Evolutionary conservation across 1,140 invertebrate genomes (phyloP).

Genomic region (Rhynchophorus ferrugineus): DNA sequence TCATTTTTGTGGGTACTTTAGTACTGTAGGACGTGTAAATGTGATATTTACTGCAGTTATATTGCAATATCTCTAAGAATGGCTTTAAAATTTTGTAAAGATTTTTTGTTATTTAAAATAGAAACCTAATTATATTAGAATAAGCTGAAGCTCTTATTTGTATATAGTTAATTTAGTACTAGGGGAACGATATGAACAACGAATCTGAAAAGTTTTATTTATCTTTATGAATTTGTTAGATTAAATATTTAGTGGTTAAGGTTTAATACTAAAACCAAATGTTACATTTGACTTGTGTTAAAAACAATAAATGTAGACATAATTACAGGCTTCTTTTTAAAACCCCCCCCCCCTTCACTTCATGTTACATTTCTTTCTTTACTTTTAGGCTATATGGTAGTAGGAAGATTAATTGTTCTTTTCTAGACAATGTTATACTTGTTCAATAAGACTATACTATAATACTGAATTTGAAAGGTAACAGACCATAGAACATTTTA

Average conservation of each 20-base stretch:
- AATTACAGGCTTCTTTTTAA: too few relatives aligned
- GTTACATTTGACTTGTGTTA: neutral
- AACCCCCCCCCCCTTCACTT: too few relatives aligned
- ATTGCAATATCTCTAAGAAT: neutral
- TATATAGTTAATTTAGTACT: too few relatives aligned
- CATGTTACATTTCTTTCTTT: too few relatives aligned
- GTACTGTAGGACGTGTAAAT: neutral
- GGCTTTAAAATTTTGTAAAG: neutral
- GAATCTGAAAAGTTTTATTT: neutral
- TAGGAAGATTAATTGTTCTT: too few relatives aligned
- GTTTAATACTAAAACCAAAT: neutral
- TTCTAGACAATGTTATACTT: too few relatives aligned
- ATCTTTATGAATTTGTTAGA: neutral
- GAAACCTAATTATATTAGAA: neutral
- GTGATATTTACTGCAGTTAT: neutral
- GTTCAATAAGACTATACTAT: too few relatives aligned
- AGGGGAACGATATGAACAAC: neutral
- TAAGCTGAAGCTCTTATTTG: neutral
- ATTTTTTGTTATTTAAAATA: neutral
- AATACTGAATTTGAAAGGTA: too few relatives aligned
- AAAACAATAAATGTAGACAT: neutral
- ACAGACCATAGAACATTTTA: too few relatives aligned
- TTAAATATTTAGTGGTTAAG: neutral
- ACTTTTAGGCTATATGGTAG: too few relatives aligned
- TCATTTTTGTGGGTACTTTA: neutral